Evolutionary conservation across 2,888 invertebrate species (phyloP).

Genomic region (Hoplodrina blanda): DNA sequence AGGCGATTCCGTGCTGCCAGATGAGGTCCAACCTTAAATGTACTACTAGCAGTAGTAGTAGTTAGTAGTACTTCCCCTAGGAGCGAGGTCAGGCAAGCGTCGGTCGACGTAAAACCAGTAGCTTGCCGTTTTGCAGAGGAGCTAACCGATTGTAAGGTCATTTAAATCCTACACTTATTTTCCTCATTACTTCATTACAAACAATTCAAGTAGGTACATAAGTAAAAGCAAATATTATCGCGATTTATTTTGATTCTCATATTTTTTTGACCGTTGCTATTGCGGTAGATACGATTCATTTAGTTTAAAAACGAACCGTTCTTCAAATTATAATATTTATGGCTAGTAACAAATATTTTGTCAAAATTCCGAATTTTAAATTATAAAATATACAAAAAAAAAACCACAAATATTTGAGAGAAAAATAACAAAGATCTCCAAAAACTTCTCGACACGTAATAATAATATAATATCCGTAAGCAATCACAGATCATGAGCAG

Average conservation of each 20-base stretch:
- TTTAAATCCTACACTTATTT: not conserved
- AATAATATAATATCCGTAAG: conserved; percentile 53
- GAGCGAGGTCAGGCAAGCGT: conserved; percentile 9
- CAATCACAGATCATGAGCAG: conserved; percentile 60
- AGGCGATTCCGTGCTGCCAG: no score
- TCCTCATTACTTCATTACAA: not conserved
- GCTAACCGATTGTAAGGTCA: not conserved
- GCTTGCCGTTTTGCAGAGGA: not conserved
- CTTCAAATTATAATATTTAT: not conserved
- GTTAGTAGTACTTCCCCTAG: conserved; percentile 15
- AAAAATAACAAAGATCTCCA: conserved; percentile 35
- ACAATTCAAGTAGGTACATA: no score
- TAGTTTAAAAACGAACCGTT: not conserved
- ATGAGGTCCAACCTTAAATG: no score
- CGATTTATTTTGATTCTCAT: not conserved
- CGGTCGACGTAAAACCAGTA: conserved; percentile 25
- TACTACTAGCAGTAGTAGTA: no score
- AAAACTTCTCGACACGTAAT: conserved; percentile 30
- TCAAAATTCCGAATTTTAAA: no score
- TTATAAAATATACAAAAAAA: no score
- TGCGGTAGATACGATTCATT: not conserved
- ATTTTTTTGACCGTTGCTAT: not conserved
- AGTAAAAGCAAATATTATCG: not conserved
- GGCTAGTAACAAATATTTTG: no score
- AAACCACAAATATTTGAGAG: no score